phyloP scores from a whole-genome alignment of 2,797 vertebrate genomes.

The Atherinosoma microstoma region DNA sequence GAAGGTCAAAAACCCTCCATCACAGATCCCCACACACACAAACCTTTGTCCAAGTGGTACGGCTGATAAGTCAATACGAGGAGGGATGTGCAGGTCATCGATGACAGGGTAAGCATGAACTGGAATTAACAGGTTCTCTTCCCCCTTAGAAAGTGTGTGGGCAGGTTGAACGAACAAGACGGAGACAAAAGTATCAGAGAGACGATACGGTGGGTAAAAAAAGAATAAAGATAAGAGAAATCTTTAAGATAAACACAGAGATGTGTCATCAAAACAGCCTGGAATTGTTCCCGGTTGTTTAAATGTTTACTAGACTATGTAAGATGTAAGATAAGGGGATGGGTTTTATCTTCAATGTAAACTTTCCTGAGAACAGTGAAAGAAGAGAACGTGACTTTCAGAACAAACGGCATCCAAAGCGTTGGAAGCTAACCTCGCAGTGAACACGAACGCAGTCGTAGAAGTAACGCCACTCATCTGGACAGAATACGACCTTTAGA shows the following conservation, averaged over 20 bases:
- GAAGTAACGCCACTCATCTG: constrained; percentile 94
- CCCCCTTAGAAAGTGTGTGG: constrained; percentile 66
- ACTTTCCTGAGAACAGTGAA: background rate
- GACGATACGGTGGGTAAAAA: background rate
- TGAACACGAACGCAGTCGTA: constrained; percentile 92
- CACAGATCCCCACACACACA: constrained; percentile 65
- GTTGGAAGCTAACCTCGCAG: constrained; percentile 85
- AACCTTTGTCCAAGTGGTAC: constrained; percentile 90
- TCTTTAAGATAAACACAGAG: constrained; percentile 14
- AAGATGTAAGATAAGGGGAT: background rate
- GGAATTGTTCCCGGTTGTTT: constrained; percentile 5
- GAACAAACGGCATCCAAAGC: no score
- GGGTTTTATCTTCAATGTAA: background rate
- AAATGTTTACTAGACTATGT: constrained; percentile 7
- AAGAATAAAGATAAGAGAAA: constrained; percentile 10
- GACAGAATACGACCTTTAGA: constrained; percentile 86
- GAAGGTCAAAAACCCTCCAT: constrained; percentile 34
- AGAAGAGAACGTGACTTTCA: no score
- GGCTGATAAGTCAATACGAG: constrained; percentile 86
- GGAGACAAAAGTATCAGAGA: constrained; percentile 14
- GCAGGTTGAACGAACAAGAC: constrained; percentile 29
- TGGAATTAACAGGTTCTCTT: constrained; percentile 90
- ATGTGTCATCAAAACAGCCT: background rate
- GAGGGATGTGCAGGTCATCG: constrained; percentile 89
- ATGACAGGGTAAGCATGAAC: constrained; percentile 91